Evolutionary conservation across 2,888 invertebrate genomes (phyloP), one percentile per base, ranked within the genome.

Genomic region (Tricholauxania praeusta): DNA sequence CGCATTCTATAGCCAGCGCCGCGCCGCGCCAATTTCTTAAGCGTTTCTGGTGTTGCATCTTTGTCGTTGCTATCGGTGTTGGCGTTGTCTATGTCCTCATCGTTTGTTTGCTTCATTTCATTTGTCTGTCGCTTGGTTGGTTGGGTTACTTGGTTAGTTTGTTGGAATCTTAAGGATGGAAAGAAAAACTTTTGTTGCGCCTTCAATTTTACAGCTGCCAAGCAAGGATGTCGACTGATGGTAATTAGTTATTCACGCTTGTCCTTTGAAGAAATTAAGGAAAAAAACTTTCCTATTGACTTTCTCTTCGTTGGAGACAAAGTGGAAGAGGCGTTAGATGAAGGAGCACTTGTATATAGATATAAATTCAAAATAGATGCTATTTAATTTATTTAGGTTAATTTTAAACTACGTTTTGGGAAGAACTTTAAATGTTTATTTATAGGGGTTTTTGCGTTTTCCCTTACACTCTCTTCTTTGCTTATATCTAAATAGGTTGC

Each of bases 231-330:
- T 64, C 72, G 70, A 69, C 71, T 47, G 74, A 73, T 73, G 79
- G 81, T 82, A 85, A 84, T 85, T 83, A 84, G 82, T 85, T 85
- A 84, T 84, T 85, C 83, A 80, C 80, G 82, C 80, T 83, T 78
- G 80, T 80, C 79, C 79, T 79, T 80, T 60, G 52, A 69, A 60
- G 64, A 63, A 69, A 60, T 52, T 60, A 28, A 17, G 28, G 22
- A 49, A 57, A 71, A 74, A 74, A 73, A 68, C 75, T 76, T 67
- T 66, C 32, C 39, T 51, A 64, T 64, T 64, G 64, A 64, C 64
- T 51, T 64, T 49, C 7, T 17, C 7, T 17, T 49, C 17, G 64
- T 39, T 28, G 28, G 28, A 12, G 14, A 7, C 63, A 6, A 19
- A 22, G 63, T 49, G 19, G 12, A 7, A 47, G 47, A 47, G 48